Percentiles rank a stretch among this genome's conserved stretches.
Evolutionary conservation across 2,797 vertebrate species (phyloP).

Genomic region (Acropternis orthonyx): DNA sequence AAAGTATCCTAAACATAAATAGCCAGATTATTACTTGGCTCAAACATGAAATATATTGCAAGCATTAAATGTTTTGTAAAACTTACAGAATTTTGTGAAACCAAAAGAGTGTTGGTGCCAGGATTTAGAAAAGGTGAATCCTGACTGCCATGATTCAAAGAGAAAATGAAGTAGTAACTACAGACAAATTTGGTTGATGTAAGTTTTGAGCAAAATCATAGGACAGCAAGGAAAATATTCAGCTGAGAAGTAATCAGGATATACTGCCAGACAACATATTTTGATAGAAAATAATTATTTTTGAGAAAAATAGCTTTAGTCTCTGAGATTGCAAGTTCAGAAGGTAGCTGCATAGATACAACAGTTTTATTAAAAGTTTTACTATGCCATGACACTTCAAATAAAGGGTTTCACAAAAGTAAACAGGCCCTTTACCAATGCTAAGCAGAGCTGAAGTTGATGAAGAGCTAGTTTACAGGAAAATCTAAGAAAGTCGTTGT

Average conservation of each 20-base stretch:
- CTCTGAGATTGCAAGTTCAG: neutral
- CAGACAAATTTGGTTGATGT: too few relatives aligned
- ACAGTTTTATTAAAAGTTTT: neutral
- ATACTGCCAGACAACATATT: too few relatives aligned
- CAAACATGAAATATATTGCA: neutral
- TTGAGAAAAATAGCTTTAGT: neutral
- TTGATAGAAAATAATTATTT: neutral
- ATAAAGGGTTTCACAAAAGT: neutral
- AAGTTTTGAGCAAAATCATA: too few relatives aligned
- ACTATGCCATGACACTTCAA: neutral
- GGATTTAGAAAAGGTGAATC: too few relatives aligned
- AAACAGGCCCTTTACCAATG: neutral
- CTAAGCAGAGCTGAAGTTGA: neutral
- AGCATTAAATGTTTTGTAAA: neutral
- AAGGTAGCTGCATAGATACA: neutral
- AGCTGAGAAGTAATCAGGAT: too few relatives aligned
- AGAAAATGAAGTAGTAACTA: too few relatives aligned
- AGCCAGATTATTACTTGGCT: neutral
- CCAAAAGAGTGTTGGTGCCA: too few relatives aligned
- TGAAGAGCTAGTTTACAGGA: neutral
- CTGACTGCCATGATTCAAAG: too few relatives aligned
- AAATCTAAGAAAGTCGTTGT: neutral
- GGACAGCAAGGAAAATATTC: too few relatives aligned
- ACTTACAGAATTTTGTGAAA: too few relatives aligned
- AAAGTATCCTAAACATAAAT: too few relatives aligned